A percentile compares a stretch with the other conserved stretches of the same genome.
Conservation (phyloP, 2,113 vertebrate genomes). For the Dipodomys ordii region DNA sequence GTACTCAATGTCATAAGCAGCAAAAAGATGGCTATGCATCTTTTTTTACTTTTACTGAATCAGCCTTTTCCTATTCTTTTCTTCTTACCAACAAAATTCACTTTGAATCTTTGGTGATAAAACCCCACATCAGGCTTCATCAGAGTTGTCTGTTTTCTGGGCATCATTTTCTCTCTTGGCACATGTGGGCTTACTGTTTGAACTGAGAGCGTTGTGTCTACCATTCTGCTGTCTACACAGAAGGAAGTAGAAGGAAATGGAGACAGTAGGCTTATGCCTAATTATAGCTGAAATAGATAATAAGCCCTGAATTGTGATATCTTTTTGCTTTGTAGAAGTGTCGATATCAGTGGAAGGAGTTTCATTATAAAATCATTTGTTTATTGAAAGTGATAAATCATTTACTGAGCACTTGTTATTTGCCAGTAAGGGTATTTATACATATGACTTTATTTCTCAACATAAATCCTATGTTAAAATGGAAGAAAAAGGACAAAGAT, state of each 20-base stretch:
- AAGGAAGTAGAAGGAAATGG: neutral
- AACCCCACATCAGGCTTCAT: neutral
- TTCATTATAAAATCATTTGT: constrained; percentile 38
- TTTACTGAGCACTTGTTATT: neutral
- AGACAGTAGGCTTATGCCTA: neutral
- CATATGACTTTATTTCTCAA: constrained; percentile 9
- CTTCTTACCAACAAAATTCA: neutral
- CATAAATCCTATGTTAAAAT: neutral
- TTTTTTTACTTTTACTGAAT: neutral
- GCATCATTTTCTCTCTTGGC: neutral
- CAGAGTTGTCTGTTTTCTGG: neutral
- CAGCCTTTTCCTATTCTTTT: neutral
- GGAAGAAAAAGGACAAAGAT: neutral
- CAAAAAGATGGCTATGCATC: neutral
- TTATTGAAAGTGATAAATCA: neutral
- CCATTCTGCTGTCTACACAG: neutral
- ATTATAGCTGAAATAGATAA: neutral
- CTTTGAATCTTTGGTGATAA: constrained; percentile 8
- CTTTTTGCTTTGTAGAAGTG: neutral
- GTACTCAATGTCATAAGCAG: neutral
- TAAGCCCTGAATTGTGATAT: neutral
- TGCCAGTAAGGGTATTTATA: neutral
- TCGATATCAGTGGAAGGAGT: neutral
- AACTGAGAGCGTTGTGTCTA: neutral
- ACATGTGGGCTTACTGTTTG: neutral